Base-by-base conservation (phyloP, 2,113 vertebrate species). In the Tragulus kanchil region DNA sequence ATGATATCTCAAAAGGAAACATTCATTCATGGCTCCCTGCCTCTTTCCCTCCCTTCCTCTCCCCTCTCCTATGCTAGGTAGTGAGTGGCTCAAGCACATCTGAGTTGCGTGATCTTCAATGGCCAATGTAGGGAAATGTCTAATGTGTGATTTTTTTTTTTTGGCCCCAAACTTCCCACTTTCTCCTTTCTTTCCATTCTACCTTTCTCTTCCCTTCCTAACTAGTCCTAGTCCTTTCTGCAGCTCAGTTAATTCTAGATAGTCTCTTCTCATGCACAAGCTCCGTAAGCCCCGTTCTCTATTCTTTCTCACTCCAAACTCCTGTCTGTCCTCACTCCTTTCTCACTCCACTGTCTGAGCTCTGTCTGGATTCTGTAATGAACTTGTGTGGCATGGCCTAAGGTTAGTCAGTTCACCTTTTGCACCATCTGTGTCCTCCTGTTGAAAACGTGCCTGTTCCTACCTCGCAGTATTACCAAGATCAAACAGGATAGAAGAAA, bases 351-450 rank as follows among this genome's bases (percentile, higher is more conserved):
- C n/a, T n/a, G n/a, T 59, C 84, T 82, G 64, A 36, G 2, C 45
- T 78, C 36, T 65, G 23, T 86, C 56, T 85, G 89, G 17, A 59
- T 75, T 91, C 92, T 81, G 4, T 71, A 77, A 93, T 48, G 93
- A 88, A 93, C 31, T 85, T 89, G 59, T 77, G 75, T 36, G 59
- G 77, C 45, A 11, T 82, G 28, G n/a, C 52, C 48, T 59, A 17
- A 78, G 23, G n/a, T 77, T 92, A 82, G 86, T 86, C 90, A 89
- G 62, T 91, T 92, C 71, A 58, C 17, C 14, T 78, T 93, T 94
- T 86, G 65, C n/a, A 94, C 89, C 25, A 28, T 89, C n/a, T 65
- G 9, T 85, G 16, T 69, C 45, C 61, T 93, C 25, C 36, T 54
- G 91, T 89, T 81, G 17, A 54, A 77, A 93, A 78, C n/a, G 64